Percentiles rank a stretch among this genome's conserved stretches.
phyloP scores from a whole-genome alignment of 2,113 vertebrate genomes.

The Barnardius zonarius region DNA sequence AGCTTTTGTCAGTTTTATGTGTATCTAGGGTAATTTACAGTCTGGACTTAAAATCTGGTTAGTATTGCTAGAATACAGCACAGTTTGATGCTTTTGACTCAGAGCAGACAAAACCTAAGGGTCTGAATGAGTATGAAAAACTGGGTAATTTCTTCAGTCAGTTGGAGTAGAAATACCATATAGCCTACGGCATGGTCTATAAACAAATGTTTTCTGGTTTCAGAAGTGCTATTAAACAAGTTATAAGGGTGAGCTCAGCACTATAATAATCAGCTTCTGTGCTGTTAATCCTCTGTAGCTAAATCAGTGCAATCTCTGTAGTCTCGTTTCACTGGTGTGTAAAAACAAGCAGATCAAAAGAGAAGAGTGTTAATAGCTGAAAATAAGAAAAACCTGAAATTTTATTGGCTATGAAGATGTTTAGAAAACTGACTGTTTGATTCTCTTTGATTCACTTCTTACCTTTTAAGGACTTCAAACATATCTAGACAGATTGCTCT shows the following conservation, averaged over 20 bases:
- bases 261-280: background rate
- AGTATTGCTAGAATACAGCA: background rate
- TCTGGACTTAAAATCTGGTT: background rate
- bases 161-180: background rate
- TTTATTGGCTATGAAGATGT: background rate
- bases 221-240: background rate
- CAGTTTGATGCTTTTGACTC: background rate
- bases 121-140: background rate
- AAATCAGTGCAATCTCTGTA: background rate
- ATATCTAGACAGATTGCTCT: background rate
- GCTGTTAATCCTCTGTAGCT: background rate
- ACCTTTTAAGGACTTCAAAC: background rate
- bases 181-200: background rate
- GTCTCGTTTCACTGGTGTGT: background rate
- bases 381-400: background rate
- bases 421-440: background rate
- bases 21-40: background rate
- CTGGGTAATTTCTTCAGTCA: background rate
- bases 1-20: background rate
- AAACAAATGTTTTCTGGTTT: background rate
- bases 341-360: background rate
- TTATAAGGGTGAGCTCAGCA: background rate
- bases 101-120: background rate
- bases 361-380: background rate
- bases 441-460: background rate